Evolutionary conservation across 2,113 vertebrate species (phyloP).

Genomic region (Tympanuchus pallidicinctus): DNA sequence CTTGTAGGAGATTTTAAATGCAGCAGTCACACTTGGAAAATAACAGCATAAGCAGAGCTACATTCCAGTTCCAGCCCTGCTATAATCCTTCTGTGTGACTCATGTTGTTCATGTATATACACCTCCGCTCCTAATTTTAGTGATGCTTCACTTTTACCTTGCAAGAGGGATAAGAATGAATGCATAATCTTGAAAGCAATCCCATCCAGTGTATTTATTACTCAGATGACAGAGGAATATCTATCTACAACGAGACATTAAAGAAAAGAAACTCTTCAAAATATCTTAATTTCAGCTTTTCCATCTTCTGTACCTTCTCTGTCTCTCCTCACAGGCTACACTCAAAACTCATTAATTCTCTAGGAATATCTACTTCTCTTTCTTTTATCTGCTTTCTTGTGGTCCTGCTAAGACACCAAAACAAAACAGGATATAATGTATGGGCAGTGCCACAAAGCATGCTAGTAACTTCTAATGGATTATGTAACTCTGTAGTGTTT

Average conservation of each 20-base stretch:
- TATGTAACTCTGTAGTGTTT: background rate
- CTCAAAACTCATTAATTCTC: background rate
- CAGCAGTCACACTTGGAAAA: background rate
- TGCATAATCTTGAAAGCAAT: background rate
- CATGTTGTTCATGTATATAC: background rate
- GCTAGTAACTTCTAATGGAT: background rate
- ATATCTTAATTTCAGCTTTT: background rate
- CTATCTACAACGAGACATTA: background rate
- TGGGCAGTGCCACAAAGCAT: background rate
- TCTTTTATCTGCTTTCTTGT: background rate
- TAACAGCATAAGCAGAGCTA: background rate
- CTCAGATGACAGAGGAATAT: background rate
- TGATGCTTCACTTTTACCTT: background rate
- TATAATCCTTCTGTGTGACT: background rate
- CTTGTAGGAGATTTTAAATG: background rate
- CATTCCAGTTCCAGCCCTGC: background rate
- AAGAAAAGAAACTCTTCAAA: background rate
- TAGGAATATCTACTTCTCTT: background rate
- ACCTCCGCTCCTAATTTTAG: background rate
- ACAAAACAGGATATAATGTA: background rate
- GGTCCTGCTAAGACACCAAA: background rate
- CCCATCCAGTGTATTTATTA: background rate
- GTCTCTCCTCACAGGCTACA: background rate
- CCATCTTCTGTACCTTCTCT: background rate
- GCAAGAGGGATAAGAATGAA: background rate